Base-by-base conservation (phyloP, 2,888 invertebrate species). In the Latrodectus hesperus region DNA sequence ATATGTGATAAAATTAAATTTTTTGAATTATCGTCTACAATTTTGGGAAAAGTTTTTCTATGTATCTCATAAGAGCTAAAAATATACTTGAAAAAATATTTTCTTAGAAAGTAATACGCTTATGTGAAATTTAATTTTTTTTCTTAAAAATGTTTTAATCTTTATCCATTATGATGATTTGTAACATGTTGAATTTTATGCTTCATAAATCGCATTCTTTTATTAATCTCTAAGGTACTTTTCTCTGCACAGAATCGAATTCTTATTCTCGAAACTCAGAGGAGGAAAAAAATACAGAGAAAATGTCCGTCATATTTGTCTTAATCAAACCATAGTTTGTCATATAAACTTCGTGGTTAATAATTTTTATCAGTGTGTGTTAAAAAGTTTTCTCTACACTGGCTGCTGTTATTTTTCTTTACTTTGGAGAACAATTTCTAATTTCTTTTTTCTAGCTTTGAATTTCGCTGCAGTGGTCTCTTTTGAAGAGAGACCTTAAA, bases 241-340 rank as follows among this genome's bases (percentile, higher is more conserved):
- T 75, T n/a, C n/a, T 60, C 60, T 60, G 12, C 60, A 11, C 60
- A 6, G 12, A 60, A 60, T 9, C 60, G 60, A 60, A 60, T 16
- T 60, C 60, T 12, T 60, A 16, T 60, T 60, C 60, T 60, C n/a
- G n/a, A 60, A 60, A 12, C 12, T 60, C n/a, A 16, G 60, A 16
- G 60, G n/a, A 60, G n/a, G 26, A 11, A 17, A 12, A 17, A 75
- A 73, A 52, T 22, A 55, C 68, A 70, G 26, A 51, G 17, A 81
- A 68, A 52, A 68, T 22, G 12, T 22, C 26, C 26, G 55, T 74
- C 74, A 38, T 67, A 77, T 87, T 77, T 73, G 81, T 87, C 81
- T 81, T 87, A 76, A 87, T 87, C 81, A 87, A 77, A 86, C 68
- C 52, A 53, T 53, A 38, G 84, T 77, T 78, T 85, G 78, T 79